Percentiles rank a stretch among this genome's conserved stretches.
Conservation (phyloP, 1,140 invertebrate genomes). For the Mizuhopecten yessoensis region DNA sequence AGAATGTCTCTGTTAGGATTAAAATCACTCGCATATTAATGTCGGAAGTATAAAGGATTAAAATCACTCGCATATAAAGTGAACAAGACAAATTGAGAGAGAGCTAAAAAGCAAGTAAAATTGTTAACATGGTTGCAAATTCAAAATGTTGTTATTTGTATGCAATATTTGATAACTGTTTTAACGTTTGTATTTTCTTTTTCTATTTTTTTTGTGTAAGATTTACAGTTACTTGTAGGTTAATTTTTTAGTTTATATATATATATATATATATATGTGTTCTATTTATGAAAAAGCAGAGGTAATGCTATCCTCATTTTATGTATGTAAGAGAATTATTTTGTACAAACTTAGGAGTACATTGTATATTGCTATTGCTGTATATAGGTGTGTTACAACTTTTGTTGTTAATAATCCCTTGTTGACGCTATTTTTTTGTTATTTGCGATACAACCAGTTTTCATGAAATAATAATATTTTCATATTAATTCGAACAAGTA, state of each 20-base stretch:
- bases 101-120: background rate
- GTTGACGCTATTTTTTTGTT: background rate
- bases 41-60: background rate
- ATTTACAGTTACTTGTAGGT: background rate
- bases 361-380: conserved; percentile 33
- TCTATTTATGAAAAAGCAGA: background rate
- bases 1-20: background rate
- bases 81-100: background rate
- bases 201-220: background rate
- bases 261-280: background rate
- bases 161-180: background rate
- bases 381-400: background rate
- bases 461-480: background rate
- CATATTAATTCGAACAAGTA: background rate
- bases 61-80: no score
- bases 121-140: background rate
- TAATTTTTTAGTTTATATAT: background rate
- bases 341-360: conserved; percentile 18
- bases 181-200: background rate
- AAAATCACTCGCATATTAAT: background rate
- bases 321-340: background rate
- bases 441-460: background rate
- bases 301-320: background rate
- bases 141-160: background rate
- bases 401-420: background rate